Base-by-base conservation (phyloP, 1,140 invertebrate species). In the Pissodes strobi region DNA sequence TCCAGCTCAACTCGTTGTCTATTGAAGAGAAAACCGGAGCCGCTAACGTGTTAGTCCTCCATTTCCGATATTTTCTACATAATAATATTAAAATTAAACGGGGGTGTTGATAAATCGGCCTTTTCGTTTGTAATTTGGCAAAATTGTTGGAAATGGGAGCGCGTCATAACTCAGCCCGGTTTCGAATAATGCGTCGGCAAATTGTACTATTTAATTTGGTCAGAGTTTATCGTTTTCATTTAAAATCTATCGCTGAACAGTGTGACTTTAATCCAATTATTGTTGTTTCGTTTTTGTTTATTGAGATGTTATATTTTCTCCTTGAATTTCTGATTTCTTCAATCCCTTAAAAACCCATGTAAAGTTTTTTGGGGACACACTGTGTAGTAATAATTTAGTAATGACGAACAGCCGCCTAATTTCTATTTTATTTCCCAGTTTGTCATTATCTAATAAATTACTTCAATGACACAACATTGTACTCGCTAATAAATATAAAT, bases 81-180 rank as follows among this genome's bases (percentile, higher is more conserved):
- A 41, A n/a, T 46, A 46, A 46, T 21, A 21, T 46, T 23, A 51
- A 23, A 51, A 51, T 51, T 51, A 51, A 51, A 51, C 48, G 10
- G 48, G 21, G 13, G 13, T 51, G 48, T 51, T 51, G 48, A 51
- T 51, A 51, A 51, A 51, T 51, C 48, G 48, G 48, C 48, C 48
- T 51, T 51, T 51, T 51, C 21, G 22, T 51, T 51, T 23, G 48
- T 51, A n/a, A n/a, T n/a, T n/a, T n/a, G n/a, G n/a, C n/a, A n/a
- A n/a, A 51, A 51, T 51, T 51, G 48, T 51, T 51, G 48, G 10
- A 51, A 51, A 51, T 23, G 25, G 12, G 48, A 1, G 13, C 1
- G n/a, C 13, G 48, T 51, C 48, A 51, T 51, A 51, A 19, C 22
- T 51, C 48, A 51, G 48, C 48, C 48, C n/a, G 48, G 10, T 23